Evolutionary conservation across 1,140 invertebrate genomes (phyloP), one percentile per base, ranked within the genome.

Genomic region (Tetramorium parvispinum): DNA sequence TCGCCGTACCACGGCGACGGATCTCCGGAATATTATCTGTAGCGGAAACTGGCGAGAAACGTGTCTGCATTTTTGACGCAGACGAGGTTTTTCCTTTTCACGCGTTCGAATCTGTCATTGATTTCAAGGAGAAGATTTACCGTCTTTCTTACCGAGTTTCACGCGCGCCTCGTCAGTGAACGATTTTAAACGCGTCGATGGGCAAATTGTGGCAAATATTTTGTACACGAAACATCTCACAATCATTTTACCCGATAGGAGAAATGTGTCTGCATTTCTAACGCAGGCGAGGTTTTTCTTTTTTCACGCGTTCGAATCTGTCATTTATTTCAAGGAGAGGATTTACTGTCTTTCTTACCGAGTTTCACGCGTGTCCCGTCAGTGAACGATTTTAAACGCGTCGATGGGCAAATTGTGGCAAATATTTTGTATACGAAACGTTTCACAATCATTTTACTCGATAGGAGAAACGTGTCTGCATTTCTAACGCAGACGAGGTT

Each of bases 11-110:
- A 4, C 32, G 24, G 11, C 5, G 27, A 18, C 8, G 37, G 37
- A 71, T n/a, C 24, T 37, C 18, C 11, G 79, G 53, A 46, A 82
- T 71, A 82, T 82, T 46, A 82, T 73, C 49, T n/a, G 32, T n/a
- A 57, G 68, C 43, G 53, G n/a, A 83, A 73, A 49, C 40, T 61
- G 27, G 53, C 10, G 68, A 53, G 49, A 75, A 46, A 83, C 55
- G 51, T 83, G 53, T 49, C 3, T 18, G 37, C 3, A 11, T 55
- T 79, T 68, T 21, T 24, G 18, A 79, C 13, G 76, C 18, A n/a
- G 27, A 55, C 37, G 40, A 40, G 2, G 57, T 40, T 43, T 21
- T 40, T 5, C 13, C n/a, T 43, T 10, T 21, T 37, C 18, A 7
- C 7, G 1, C 51, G 4, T 53, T 32, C 6, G 24, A 16, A 68